Percentiles rank a stretch among this genome's conserved stretches.
Evolutionary conservation across 2,888 invertebrate genomes (phyloP).

Genomic region (Mythimna albipuncta): DNA sequence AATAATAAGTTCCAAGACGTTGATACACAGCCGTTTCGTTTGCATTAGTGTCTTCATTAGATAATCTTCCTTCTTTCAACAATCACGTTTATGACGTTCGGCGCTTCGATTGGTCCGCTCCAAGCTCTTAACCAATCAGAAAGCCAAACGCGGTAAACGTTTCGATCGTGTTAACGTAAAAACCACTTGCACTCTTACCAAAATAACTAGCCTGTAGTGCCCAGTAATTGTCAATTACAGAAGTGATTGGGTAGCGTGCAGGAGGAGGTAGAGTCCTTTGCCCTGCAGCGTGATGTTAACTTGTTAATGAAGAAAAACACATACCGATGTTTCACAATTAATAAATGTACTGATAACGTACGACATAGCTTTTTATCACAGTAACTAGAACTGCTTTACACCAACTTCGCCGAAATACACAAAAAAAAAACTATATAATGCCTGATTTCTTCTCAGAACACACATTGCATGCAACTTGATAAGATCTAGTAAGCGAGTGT

Average conservation of each 20-base stretch:
- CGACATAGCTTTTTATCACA: too few relatives aligned
- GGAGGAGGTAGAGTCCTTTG: not conserved
- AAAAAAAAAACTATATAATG: not conserved
- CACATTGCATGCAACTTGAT: constrained; percentile 50
- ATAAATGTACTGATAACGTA: not conserved
- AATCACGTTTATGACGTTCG: too few relatives aligned
- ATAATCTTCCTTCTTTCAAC: not conserved
- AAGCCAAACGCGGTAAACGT: too few relatives aligned
- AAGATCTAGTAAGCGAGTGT: constrained; percentile 57
- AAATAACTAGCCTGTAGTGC: too few relatives aligned
- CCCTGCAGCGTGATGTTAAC: not conserved
- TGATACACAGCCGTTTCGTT: not conserved
- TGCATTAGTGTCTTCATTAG: not conserved
- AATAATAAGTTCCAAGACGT: not conserved
- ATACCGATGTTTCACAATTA: not conserved
- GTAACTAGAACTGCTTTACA: too few relatives aligned
- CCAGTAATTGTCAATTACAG: too few relatives aligned
- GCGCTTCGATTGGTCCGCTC: too few relatives aligned
- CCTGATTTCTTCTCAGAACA: constrained; percentile 52
- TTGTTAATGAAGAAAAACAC: not conserved
- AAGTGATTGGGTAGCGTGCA: too few relatives aligned
- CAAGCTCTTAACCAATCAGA: too few relatives aligned
- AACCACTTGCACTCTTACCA: too few relatives aligned
- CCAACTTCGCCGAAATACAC: constrained; percentile 18
- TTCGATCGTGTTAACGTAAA: too few relatives aligned